phyloP scores from a whole-genome alignment of 92 coral and sea anemone genomes.

The Isaurus tuberculatus region DNA sequence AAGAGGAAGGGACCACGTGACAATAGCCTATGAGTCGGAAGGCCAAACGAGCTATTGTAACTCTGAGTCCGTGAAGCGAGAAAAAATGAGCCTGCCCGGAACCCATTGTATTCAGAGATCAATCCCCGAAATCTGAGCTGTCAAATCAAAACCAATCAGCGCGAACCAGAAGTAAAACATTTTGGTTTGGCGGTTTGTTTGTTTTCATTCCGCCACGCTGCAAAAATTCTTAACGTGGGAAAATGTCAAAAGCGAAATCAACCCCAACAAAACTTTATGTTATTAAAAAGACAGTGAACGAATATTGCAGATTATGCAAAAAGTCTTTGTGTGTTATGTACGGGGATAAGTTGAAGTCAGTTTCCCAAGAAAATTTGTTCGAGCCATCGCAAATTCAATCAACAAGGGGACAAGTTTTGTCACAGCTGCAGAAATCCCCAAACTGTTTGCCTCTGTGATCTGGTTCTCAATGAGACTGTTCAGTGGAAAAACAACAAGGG shows the following conservation, averaged over 20 bases:
- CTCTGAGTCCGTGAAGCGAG: too few relatives aligned
- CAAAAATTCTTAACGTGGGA: constrained; percentile 3
- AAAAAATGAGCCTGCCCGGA: too few relatives aligned
- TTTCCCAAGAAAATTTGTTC: constrained; percentile 14
- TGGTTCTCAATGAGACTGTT: too few relatives aligned
- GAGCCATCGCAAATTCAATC: constrained; percentile 34
- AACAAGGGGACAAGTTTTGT: constrained; percentile 35
- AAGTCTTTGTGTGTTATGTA: constrained; percentile 4
- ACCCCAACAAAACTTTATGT: constrained; percentile 37
- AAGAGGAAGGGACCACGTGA: too few relatives aligned
- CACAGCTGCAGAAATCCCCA: too few relatives aligned
- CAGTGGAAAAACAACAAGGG: constrained; percentile 4
- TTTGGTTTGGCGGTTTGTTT: constrained; percentile 26
- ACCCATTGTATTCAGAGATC: constrained; percentile 20
- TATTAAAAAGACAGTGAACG: constrained; percentile 14
- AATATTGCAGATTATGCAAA: constrained; percentile 30
- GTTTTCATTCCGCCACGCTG: not conserved
- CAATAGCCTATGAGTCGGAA: too few relatives aligned
- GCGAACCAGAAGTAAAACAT: constrained; percentile 12
- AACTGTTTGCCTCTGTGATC: too few relatives aligned
- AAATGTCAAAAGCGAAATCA: constrained; percentile 23
- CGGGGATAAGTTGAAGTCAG: constrained; percentile 34
- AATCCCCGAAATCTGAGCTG: too few relatives aligned
- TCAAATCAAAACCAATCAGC: constrained; percentile 21
- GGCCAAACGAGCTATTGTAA: too few relatives aligned